Percentiles rank a stretch among this genome's conserved stretches.
These are phyloP conservation scores for Nycticryphes semicollaris DNA, from an alignment of 2,113 vertebrate genomes.

Conservation along the genomic window DNA sequence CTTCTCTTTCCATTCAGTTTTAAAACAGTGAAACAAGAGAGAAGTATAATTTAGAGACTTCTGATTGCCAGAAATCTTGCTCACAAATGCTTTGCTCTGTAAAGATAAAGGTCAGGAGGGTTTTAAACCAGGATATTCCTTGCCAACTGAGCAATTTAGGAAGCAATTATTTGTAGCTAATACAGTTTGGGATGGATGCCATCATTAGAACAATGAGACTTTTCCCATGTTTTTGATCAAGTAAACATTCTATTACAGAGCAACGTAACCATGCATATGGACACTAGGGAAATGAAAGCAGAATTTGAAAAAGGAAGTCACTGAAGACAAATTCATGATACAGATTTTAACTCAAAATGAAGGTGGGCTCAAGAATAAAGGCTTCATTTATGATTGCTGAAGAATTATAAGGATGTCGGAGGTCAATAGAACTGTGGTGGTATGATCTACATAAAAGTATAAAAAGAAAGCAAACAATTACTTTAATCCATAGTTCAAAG, in stretches of 20 bases:
- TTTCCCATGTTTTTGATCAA: neutral
- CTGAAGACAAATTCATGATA: neutral
- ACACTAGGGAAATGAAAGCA: neutral
- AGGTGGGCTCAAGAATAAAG: neutral
- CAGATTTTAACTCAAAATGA: neutral
- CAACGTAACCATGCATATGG: neutral
- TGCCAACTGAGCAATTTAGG: conserved; percentile 3
- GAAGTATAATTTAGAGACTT: neutral
- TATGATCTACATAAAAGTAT: neutral
- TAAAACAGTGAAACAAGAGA: neutral
- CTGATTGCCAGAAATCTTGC: neutral
- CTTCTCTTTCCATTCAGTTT: neutral
- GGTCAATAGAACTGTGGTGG: neutral
- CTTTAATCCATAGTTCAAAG: neutral
- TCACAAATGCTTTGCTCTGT: neutral
- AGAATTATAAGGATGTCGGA: neutral
- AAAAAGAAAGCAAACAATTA: neutral
- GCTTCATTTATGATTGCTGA: neutral
- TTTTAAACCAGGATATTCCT: conserved; percentile 20
- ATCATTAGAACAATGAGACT: neutral
- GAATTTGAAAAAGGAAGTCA: neutral
- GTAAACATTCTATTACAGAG: neutral
- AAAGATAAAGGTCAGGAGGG: neutral
- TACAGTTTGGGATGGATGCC: neutral
- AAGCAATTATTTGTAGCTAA: conserved; percentile 13